Percentiles rank a stretch among this genome's conserved stretches.
phyloP scores from a whole-genome alignment of 2,113 vertebrate species.

The Lycaon pictus region DNA sequence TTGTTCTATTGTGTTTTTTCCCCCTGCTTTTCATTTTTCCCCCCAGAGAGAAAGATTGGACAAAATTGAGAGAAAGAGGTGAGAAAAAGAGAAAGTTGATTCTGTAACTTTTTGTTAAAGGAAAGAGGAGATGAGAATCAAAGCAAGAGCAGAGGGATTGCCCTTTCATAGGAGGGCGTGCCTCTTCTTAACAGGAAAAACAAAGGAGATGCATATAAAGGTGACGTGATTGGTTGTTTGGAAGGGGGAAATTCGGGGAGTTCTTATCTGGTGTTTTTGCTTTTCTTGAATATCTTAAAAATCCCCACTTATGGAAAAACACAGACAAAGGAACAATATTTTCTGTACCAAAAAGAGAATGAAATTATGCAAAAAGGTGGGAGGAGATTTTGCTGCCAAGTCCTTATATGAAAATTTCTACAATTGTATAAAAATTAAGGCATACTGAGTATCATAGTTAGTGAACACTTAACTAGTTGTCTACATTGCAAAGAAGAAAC shows the following conservation, averaged over 20 bases:
- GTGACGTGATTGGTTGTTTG: not conserved
- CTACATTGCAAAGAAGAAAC: conserved; percentile 7
- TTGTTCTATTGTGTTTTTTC: not conserved
- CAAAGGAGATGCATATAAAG: rapidly evolving
- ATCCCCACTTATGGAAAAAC: not conserved
- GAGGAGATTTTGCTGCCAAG: not conserved
- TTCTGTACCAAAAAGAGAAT: not conserved
- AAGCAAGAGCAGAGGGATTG: not conserved
- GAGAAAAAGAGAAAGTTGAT: not conserved
- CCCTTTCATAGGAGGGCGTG: not conserved
- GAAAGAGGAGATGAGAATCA: not conserved
- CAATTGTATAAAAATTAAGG: not conserved
- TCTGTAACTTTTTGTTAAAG: not conserved
- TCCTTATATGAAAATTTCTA: not conserved
- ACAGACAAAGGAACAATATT: not conserved
- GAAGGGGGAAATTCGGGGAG: not conserved
- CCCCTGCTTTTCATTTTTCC: not conserved
- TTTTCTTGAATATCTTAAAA: not conserved
- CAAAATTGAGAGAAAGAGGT: not conserved
- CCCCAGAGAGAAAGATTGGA: not conserved
- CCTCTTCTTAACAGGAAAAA: not conserved
- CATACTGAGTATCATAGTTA: not conserved
- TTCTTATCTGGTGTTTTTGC: not conserved
- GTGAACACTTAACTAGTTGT: not conserved
- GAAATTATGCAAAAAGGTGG: not conserved